These are phyloP conservation scores for Vanessa cardui DNA, from an alignment of 2,888 invertebrate genomes.

Conservation along the genomic window DNA sequence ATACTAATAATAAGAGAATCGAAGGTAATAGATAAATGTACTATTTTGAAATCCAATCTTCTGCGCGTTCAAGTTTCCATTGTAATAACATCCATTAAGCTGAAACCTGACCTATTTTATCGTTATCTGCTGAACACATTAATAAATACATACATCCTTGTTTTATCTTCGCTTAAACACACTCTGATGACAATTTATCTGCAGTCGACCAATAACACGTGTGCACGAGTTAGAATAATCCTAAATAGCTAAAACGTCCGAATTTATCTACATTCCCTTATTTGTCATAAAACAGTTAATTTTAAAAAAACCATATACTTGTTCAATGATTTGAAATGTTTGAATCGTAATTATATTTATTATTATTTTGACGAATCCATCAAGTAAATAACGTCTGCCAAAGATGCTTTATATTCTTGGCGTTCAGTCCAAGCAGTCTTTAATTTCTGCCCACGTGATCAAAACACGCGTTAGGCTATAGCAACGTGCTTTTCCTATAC, in stretches of 20 bases:
- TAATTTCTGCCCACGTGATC: slow-evolving; percentile 47
- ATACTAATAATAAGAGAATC: neutral
- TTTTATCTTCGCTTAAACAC: neutral
- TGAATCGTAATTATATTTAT: neutral
- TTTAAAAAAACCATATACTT: neutral
- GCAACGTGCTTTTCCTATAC: slow-evolving; percentile 49
- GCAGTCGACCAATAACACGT: no score
- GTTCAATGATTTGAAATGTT: neutral
- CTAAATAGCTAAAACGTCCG: no score
- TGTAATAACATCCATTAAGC: neutral
- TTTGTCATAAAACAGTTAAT: no score
- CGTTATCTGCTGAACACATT: slow-evolving; percentile 2
- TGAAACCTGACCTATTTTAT: slow-evolving; percentile 8
- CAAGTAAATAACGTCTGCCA: slow-evolving; percentile 3
- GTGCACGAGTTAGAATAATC: no score
- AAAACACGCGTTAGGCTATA: slow-evolving; percentile 50
- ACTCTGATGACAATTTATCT: neutral
- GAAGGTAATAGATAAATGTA: neutral
- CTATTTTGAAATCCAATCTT: neutral
- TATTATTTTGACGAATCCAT: slow-evolving; percentile 3
- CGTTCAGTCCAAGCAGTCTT: slow-evolving; percentile 17
- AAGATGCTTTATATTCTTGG: slow-evolving; percentile 24
- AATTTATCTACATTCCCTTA: no score
- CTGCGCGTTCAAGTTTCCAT: neutral
- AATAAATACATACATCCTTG: slow-evolving; percentile 4